These are phyloP conservation scores for Oncorhynchus masou DNA, from an alignment of 2,113 vertebrate genomes.

Conservation along the genomic window DNA sequence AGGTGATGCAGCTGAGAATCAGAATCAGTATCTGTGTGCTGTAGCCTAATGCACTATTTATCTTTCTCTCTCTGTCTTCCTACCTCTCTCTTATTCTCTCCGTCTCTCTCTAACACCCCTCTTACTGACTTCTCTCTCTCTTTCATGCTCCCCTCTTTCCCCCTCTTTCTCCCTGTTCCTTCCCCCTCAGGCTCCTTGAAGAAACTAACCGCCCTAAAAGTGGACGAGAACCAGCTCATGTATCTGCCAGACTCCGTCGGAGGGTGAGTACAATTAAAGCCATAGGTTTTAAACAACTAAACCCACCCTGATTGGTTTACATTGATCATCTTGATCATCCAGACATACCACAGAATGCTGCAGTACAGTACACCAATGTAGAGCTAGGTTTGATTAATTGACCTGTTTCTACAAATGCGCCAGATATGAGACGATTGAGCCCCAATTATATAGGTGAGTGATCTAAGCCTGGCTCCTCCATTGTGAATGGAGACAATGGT, in stretches of 20 bases:
- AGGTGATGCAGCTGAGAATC: conserved; percentile 24
- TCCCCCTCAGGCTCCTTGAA: conserved; percentile 84
- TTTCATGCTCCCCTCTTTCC: not conserved
- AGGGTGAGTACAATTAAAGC: conserved; percentile 76
- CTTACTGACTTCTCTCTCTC: not conserved
- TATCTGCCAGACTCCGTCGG: conserved; percentile 92
- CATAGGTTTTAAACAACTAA: not conserved
- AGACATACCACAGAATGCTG: no score
- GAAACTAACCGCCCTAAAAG: conserved; percentile 91
- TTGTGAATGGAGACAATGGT: not conserved
- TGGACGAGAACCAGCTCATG: conserved; percentile 97
- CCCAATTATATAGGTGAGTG: not conserved
- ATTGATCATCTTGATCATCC: no score
- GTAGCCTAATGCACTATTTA: not conserved
- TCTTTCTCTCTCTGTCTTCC: not conserved
- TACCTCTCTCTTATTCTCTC: not conserved
- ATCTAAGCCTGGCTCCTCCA: not conserved
- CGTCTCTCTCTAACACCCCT: not conserved
- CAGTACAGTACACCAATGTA: no score
- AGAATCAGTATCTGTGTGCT: conserved; percentile 33
- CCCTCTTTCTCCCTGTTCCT: no score
- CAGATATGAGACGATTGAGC: conserved; percentile 1
- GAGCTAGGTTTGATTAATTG: no score
- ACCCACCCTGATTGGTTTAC: no score
- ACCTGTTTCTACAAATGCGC: no score